A percentile compares a stretch with the other conserved stretches of the same genome.
Conservation (phyloP, 2,888 invertebrate genomes). For the Busseola fusca region DNA sequence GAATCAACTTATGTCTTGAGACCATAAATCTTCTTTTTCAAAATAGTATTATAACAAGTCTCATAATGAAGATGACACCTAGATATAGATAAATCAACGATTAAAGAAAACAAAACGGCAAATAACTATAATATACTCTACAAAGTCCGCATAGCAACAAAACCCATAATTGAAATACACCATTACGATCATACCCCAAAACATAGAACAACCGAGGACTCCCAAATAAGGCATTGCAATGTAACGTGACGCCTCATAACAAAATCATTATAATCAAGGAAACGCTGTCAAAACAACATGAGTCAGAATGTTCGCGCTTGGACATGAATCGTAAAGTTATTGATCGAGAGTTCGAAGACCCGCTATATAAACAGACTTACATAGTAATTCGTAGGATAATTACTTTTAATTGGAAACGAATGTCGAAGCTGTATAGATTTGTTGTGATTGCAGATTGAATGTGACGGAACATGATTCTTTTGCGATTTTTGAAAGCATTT, state of each 20-base stretch:
- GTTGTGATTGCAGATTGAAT: slow-evolving; percentile 2
- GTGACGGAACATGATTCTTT: background rate
- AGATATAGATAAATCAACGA: background rate
- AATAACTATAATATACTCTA: background rate
- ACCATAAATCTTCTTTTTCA: background rate
- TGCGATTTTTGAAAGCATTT: background rate
- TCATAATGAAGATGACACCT: background rate
- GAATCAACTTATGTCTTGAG: too few species aligned
- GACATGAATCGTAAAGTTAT: slow-evolving; percentile 56
- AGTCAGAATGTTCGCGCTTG: slow-evolving; percentile 56
- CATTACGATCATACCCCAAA: slow-evolving; percentile 2
- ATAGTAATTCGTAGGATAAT: slow-evolving; percentile 56
- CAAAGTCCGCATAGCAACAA: slow-evolving; percentile 10
- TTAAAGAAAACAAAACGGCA: slow-evolving; percentile 4
- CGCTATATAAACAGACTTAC: slow-evolving; percentile 52
- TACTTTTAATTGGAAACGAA: slow-evolving; percentile 54
- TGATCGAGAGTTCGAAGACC: slow-evolving; percentile 59
- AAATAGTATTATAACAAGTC: too few species aligned
- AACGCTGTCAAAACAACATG: slow-evolving; percentile 58
- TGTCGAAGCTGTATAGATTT: slow-evolving; percentile 10
- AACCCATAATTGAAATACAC: slow-evolving; percentile 2
- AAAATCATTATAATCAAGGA: slow-evolving; percentile 47
- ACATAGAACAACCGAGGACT: slow-evolving; percentile 19
- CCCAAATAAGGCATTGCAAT: slow-evolving; percentile 44
- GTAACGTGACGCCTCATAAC: slow-evolving; percentile 25